Evolutionary conservation across 2,113 vertebrate genomes (phyloP), one percentile per base, ranked within the genome.

Genomic region (Poeciliopsis occidentalis): DNA sequence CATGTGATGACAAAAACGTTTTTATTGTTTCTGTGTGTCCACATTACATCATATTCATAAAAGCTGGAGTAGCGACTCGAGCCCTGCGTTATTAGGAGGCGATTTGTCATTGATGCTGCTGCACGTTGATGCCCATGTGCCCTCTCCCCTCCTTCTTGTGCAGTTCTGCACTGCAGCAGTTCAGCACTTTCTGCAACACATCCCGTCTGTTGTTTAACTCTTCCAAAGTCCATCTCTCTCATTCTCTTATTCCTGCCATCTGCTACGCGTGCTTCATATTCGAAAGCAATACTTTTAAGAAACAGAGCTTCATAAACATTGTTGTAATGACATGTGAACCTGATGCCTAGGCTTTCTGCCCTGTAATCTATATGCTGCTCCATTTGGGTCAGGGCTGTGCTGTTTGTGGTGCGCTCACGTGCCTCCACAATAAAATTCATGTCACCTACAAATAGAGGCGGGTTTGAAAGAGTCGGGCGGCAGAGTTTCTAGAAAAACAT

Each of bases 101-200:
- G 87, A 90, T 91, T 89, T 89, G 76, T 85, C 84, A 88, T 80
- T 88, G 77, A 88, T 8, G 34, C 34, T 37, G 32, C 81, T 73
- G 88, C 90, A 92, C 87, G 84, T 91, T 92, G 86, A 76, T 76
- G 63, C 84, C 85, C 90, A 90, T 88, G 87, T 90, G 91, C 80
- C 12, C 71, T 75, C 64, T 75, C 10, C 15, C 60, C 11, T 1
- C 27, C 39, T 3, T 30, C 64, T 24, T 12, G 0, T n/a, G 19
- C 78, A 75, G 44, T 74, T 64, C 88, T 92, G 88, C 89, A 91
- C 83, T 92, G 90, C 92, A 89, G 89, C 88, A 86, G 77, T 75
- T 67, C 76, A 84, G 87, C 92, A 88, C 85, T 87, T 87, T 79
- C 82, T 67, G 69, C 88, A 41, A 88, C 82, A 85, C 69, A 73